These are phyloP conservation scores for Phoeniculus purpureus DNA, from an alignment of 2,797 vertebrate species.

Conservation along the genomic window DNA sequence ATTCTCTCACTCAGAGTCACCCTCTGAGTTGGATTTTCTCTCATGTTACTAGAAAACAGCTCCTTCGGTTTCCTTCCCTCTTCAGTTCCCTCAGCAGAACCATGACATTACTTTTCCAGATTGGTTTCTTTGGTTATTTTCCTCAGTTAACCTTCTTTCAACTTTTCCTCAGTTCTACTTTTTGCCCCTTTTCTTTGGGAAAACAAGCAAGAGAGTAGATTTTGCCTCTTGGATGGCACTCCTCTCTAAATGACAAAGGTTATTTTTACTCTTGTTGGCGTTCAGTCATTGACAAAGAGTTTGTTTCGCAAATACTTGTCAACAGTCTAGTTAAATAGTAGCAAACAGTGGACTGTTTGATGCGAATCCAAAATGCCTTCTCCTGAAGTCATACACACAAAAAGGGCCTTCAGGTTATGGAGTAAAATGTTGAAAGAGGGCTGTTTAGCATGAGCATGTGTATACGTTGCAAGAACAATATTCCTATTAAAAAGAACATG, in stretches of 20 bases:
- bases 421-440: not conserved
- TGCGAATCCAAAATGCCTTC: conserved; percentile 28
- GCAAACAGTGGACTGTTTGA: conserved; percentile 3
- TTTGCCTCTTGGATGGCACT: conserved; percentile 33
- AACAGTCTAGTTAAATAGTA: conserved; percentile 53
- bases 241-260: not conserved
- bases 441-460: not conserved
- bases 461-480: not conserved
- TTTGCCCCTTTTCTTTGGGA: no score
- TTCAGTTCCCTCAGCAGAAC: not conserved
- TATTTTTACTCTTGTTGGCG: conserved; percentile 13
- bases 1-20: not conserved
- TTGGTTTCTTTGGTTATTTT: not conserved
- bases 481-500: not conserved
- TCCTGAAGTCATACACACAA: not conserved
- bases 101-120: not conserved
- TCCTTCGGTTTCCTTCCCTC: not conserved
- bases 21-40: not conserved
- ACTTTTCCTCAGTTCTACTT: not conserved
- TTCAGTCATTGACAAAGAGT: conserved; percentile 54
- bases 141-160: not conserved
- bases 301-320: conserved; percentile 57
- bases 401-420: not conserved
- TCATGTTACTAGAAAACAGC: not conserved
- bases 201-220: not conserved